Evolutionary conservation across 1,140 invertebrate species (phyloP).

Genomic region (Lepidotrigona ventralis): DNA sequence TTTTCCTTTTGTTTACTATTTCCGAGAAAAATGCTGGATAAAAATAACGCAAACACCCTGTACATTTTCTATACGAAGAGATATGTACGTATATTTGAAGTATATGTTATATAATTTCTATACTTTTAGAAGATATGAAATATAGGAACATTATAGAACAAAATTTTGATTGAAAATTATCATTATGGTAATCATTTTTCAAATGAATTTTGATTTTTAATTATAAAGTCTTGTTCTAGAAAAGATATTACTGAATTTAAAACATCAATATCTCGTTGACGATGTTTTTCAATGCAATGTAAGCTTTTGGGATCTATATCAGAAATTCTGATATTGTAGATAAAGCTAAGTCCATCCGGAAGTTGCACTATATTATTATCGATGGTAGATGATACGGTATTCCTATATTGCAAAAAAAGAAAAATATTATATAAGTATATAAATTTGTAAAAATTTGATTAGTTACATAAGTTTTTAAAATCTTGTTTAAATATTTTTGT

Average conservation of each 20-base stretch:
- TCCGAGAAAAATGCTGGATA: too few species aligned
- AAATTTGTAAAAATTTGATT: constrained; percentile 19
- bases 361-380: constrained; percentile 68
- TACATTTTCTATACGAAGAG: neutral
- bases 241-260: constrained; percentile 69
- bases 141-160: neutral
- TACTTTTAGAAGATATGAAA: neutral
- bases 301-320: constrained; percentile 82
- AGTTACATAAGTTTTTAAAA: neutral
- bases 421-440: constrained; percentile 34
- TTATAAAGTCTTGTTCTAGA: constrained; percentile 45
- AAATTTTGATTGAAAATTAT: neutral
- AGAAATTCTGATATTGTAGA: constrained; percentile 77
- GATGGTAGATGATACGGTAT: constrained; percentile 25
- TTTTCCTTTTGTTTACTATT: too few species aligned
- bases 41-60: too few species aligned
- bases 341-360: constrained; percentile 71
- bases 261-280: constrained; percentile 76
- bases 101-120: neutral
- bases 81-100: neutral
- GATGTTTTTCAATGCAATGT: constrained; percentile 80
- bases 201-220: constrained; percentile 24
- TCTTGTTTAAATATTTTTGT: neutral
- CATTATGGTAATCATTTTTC: constrained; percentile 10
- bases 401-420: constrained; percentile 56